Conservation (phyloP, 53 echinoderm and acorn worm species). For the Zoroaster sp. region DNA sequence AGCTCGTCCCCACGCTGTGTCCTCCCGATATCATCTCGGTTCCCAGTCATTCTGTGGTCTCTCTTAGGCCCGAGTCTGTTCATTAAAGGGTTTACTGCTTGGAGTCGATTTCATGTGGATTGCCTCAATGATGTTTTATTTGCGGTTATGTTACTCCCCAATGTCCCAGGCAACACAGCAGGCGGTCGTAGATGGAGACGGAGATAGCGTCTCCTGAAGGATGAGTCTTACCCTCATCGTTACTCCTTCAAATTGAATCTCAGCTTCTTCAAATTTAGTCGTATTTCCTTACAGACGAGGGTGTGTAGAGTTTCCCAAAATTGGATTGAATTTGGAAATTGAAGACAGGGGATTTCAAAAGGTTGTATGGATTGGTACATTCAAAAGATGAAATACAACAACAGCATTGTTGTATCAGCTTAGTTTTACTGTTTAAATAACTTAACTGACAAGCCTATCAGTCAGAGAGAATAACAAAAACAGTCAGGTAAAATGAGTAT, state of each 20-base stretch:
- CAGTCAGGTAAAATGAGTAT: too few species aligned
- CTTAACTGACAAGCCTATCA: too few species aligned
- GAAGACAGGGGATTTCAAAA: background rate
- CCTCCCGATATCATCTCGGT: background rate
- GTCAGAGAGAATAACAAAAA: too few species aligned
- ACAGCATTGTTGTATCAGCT: background rate
- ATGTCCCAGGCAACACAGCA: background rate
- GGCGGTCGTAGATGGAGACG: slow-evolving; percentile 16
- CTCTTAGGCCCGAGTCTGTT: background rate
- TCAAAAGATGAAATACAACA: slow-evolving; percentile 4
- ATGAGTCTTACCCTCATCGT: background rate
- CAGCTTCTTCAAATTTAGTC: slow-evolving; percentile 25
- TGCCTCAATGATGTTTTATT: slow-evolving; percentile 34
- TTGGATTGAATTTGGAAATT: background rate
- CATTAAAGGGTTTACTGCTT: slow-evolving; percentile 27
- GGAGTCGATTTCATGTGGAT: slow-evolving; percentile 10
- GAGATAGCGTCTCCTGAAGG: background rate
- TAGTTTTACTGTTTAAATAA: too few species aligned
- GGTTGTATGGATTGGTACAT: background rate
- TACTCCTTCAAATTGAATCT: slow-evolving; percentile 22
- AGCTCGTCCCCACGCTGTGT: background rate
- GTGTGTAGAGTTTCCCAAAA: background rate
- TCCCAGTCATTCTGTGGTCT: background rate
- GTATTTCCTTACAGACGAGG: background rate
- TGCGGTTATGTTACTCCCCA: slow-evolving; percentile 33